A percentile compares a stretch with the other conserved stretches of the same genome.
These are phyloP conservation scores for Malacosoma neustria DNA, from an alignment of 2,888 invertebrate genomes.

Conservation along the genomic window DNA sequence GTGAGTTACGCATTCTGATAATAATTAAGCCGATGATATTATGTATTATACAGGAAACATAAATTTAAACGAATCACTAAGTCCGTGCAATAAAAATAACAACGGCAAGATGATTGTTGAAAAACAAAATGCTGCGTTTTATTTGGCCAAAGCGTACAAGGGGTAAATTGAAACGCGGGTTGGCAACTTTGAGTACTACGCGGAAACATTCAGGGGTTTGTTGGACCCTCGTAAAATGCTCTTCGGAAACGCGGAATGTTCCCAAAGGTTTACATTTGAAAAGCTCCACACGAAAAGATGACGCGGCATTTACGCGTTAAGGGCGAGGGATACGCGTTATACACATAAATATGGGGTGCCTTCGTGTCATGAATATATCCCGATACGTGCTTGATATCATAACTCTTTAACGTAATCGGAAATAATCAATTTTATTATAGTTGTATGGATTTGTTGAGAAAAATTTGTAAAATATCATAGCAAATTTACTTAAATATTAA, in stretches of 20 bases:
- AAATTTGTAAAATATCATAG: no score
- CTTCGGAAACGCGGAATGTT: slow-evolving; percentile 32
- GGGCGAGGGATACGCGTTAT: slow-evolving; percentile 23
- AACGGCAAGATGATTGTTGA: slow-evolving; percentile 28
- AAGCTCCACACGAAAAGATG: slow-evolving; percentile 32
- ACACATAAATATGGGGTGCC: slow-evolving; percentile 7
- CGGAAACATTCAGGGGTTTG: slow-evolving; percentile 47
- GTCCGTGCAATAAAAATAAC: slow-evolving; percentile 35
- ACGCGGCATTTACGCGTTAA: slow-evolving; percentile 30
- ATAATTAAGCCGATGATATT: no score
- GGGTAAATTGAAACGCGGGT: slow-evolving; percentile 56
- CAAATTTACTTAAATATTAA: no score
- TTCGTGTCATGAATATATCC: not conserved
- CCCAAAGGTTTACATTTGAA: slow-evolving; percentile 43
- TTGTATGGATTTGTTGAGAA: no score
- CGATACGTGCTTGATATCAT: no score
- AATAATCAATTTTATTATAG: no score
- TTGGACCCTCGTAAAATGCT: slow-evolving; percentile 54
- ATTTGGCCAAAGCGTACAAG: slow-evolving; percentile 37
- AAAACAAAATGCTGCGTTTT: slow-evolving; percentile 44
- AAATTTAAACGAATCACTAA: not conserved
- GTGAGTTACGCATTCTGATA: no score
- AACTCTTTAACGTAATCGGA: no score
- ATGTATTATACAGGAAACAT: not conserved
- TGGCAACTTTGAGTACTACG: slow-evolving; percentile 38